These are phyloP conservation scores for Drosophila anomalipes DNA, from an alignment of 2,888 invertebrate species.

Conservation along the genomic window DNA sequence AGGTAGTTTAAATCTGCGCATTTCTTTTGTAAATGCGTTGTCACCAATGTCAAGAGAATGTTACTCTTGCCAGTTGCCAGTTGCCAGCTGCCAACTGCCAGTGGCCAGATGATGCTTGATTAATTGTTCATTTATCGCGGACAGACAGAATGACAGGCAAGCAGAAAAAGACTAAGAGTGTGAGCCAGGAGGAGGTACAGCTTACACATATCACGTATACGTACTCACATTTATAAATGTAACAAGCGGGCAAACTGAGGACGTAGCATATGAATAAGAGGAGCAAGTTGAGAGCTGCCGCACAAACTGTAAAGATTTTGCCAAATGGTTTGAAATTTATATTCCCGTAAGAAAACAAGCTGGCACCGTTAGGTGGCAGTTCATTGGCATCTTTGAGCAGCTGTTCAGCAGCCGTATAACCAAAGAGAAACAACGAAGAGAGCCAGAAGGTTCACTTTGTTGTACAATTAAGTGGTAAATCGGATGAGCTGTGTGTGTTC, in stretches of 20 bases:
- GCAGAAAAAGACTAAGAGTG: neutral
- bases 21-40: constrained; percentile 28
- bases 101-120: constrained; percentile 75
- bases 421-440: neutral
- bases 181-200: constrained; percentile 2
- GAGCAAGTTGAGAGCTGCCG: constrained; percentile 36
- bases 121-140: constrained; percentile 83
- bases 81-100: constrained; percentile 47
- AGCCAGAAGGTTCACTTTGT: constrained; percentile 24
- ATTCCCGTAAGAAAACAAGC: constrained; percentile 37
- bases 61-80: constrained; percentile 13
- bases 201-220: constrained; percentile 56
- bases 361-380: constrained; percentile 39
- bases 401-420: constrained; percentile 40
- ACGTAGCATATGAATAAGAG: constrained; percentile 48
- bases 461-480: constrained; percentile 29
- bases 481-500: constrained; percentile 43
- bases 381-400: constrained; percentile 77
- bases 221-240: constrained; percentile 62
- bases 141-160: constrained; percentile 40
- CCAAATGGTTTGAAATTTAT: constrained; percentile 77
- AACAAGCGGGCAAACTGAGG: constrained; percentile 15
- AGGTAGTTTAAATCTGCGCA: constrained; percentile 6
- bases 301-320: constrained; percentile 50
- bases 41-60: constrained; percentile 43